Evolutionary conservation across 1,140 invertebrate genomes (phyloP), one percentile per base, ranked within the genome.

Genomic region (Scaptomyza pallida): DNA sequence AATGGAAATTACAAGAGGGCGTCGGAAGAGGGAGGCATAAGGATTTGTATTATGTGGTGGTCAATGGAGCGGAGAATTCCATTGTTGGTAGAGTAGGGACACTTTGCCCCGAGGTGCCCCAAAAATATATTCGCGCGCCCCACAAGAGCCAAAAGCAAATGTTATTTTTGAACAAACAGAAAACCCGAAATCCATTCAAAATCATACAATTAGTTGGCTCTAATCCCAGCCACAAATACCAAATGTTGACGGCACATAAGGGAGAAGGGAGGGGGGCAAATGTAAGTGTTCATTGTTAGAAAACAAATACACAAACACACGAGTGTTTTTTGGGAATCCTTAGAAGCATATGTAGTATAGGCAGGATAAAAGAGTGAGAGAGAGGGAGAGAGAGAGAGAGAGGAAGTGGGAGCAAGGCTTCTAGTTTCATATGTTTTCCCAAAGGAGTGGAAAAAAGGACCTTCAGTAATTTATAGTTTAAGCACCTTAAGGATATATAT

Each of bases 151-250:
- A 63, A 81, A 75, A 78, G 72, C 72, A 86, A 86, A 86, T 86
- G 78, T 86, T 86, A 88, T 86, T 88, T 76, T 69, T 67, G 57
- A 75, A 82, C 82, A 88, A 86, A 88, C 82, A 88, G 23, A 64
- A 55, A 86, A 81, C 73, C 82, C 67, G 64, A 86, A 86, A 86
- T 78, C 82, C 83, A 86, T 86, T 86, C 82, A 86, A 85, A 30
- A 86, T 86, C 82, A 74, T 67, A 86, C 82, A 86, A 86, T 88
- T 86, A 86, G 78, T 81, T 82, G 72, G 67, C 78, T 85, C 82
- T 86, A 86, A 86, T 86, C 82, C 82, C 82, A 72, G 71, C 71
- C 74, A 86, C 82, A 86, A 86, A 86, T 86, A 86, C 59, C 54
- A 55, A 40, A 26, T 33, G 23, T 52, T 35, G 19, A 17, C 10